These are phyloP conservation scores for Siniperca undulata DNA, from an alignment of 2,797 vertebrate genomes.

Conservation along the genomic window DNA sequence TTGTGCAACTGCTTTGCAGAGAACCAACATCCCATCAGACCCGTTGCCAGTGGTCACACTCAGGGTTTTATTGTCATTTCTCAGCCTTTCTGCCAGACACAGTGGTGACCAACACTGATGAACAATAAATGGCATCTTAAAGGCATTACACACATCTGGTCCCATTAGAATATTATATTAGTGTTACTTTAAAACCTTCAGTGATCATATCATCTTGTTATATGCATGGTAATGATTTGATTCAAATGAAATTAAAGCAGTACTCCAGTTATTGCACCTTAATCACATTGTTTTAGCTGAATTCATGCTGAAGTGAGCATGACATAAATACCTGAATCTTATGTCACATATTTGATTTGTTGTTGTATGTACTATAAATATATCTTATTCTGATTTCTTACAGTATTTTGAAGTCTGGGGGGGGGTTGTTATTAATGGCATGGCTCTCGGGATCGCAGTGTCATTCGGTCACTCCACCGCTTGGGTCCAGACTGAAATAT, in stretches of 20 bases:
- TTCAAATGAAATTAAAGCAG: not conserved
- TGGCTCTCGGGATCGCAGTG: not conserved
- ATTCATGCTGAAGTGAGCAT: not conserved
- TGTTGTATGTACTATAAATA: not conserved
- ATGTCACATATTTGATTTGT: not conserved
- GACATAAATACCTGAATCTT: not conserved
- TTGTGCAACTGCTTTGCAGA: slow-evolving; percentile 23
- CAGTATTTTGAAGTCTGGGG: too few species aligned
- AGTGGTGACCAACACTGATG: slow-evolving; percentile 8
- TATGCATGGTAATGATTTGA: not conserved
- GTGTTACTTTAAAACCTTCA: not conserved
- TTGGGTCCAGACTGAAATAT: too few species aligned
- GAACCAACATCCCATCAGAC: slow-evolving; percentile 19
- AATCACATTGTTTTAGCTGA: not conserved
- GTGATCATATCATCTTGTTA: not conserved
- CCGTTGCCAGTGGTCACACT: slow-evolving; percentile 16
- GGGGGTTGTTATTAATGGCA: too few species aligned
- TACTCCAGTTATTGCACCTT: not conserved
- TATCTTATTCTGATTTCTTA: not conserved
- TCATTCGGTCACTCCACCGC: not conserved
- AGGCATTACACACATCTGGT: not conserved
- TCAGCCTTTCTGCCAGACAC: slow-evolving; percentile 6
- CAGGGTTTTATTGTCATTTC: not conserved
- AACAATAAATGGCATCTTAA: not conserved
- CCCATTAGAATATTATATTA: not conserved